phyloP scores from a whole-genome alignment of 2,797 vertebrate species.

The Poecile montanus region DNA sequence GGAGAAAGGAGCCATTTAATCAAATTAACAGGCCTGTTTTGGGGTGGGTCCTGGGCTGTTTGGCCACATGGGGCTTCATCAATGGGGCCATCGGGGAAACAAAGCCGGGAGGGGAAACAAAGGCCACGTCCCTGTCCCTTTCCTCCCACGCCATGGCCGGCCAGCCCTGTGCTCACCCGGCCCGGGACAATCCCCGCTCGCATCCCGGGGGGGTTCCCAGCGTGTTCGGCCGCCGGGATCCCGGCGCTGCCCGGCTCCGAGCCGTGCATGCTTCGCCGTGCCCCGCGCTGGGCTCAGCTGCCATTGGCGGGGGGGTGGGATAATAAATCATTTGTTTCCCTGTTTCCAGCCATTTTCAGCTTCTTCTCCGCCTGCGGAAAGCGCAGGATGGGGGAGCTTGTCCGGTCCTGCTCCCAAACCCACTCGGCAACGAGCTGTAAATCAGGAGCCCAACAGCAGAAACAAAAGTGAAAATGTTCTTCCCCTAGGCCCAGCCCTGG shows the following conservation, averaged over 20 bases:
- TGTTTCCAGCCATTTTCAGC: not conserved
- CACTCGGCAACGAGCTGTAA: fast-evolving
- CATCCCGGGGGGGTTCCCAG: fast-evolving
- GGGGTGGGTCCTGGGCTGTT: not conserved
- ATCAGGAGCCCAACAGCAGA: not conserved
- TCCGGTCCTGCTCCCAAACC: not conserved
- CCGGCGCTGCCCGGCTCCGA: fast-evolving
- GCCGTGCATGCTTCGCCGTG: not conserved
- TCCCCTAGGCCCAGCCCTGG: not conserved
- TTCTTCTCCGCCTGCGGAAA: not conserved
- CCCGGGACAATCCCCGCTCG: fast-evolving
- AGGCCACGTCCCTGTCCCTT: not conserved
- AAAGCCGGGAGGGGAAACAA: constrained; percentile 44
- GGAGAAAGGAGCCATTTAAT: not conserved
- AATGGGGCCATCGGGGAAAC: constrained; percentile 27
- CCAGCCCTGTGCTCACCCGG: fast-evolving
- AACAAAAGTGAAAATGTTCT: constrained; percentile 27
- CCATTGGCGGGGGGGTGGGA: fast-evolving
- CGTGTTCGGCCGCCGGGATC: fast-evolving
- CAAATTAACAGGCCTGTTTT: not conserved
- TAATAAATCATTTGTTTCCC: not conserved
- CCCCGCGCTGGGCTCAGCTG: not conserved
- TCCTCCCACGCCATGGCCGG: not conserved
- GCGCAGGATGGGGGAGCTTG: not conserved
- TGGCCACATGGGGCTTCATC: constrained; percentile 20